A percentile compares a stretch with the other conserved stretches of the same genome.
These are phyloP conservation scores for Antechinus stuartii DNA, from an alignment of 2,113 vertebrate species.

Conservation along the genomic window DNA sequence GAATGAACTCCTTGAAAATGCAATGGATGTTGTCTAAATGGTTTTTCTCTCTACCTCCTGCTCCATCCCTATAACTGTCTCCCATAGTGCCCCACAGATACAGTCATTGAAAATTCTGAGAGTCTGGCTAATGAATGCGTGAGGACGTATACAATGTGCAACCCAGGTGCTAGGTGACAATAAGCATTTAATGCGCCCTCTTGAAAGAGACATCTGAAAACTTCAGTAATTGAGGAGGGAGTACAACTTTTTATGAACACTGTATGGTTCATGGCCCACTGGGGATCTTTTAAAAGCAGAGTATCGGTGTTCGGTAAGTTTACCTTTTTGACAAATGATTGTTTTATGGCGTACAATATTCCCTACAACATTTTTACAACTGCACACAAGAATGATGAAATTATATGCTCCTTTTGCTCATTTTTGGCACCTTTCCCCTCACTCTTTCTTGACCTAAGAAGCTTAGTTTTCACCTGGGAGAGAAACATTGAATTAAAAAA, in stretches of 20 bases:
- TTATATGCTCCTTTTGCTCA: neutral
- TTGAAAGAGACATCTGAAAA: slow-evolving; percentile 77
- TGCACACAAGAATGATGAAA: slow-evolving; percentile 77
- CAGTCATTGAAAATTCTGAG: slow-evolving; percentile 61
- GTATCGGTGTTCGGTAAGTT: slow-evolving; percentile 77
- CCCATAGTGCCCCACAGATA: slow-evolving; percentile 29
- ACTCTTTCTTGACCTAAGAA: slow-evolving; percentile 55
- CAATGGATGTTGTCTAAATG: neutral
- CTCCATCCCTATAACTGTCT: slow-evolving; percentile 1
- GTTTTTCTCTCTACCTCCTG: neutral
- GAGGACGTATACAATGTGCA: slow-evolving; percentile 54
- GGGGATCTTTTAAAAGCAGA: slow-evolving; percentile 84
- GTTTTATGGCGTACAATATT: slow-evolving; percentile 80
- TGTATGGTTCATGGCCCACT: slow-evolving; percentile 76
- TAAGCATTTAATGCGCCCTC: slow-evolving; percentile 76
- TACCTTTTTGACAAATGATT: slow-evolving; percentile 84
- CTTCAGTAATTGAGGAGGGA: slow-evolving; percentile 82
- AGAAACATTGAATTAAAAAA: neutral
- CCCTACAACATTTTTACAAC: slow-evolving; percentile 78
- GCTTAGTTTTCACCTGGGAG: slow-evolving; percentile 46
- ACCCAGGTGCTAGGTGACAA: slow-evolving; percentile 66
- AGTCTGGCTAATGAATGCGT: slow-evolving; percentile 69
- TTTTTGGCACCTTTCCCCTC: slow-evolving; percentile 42
- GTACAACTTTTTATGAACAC: slow-evolving; percentile 80
- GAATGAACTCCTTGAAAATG: slow-evolving; percentile 69